phyloP scores from a whole-genome alignment of 2,888 invertebrate genomes.

The Byasa hedistus region DNA sequence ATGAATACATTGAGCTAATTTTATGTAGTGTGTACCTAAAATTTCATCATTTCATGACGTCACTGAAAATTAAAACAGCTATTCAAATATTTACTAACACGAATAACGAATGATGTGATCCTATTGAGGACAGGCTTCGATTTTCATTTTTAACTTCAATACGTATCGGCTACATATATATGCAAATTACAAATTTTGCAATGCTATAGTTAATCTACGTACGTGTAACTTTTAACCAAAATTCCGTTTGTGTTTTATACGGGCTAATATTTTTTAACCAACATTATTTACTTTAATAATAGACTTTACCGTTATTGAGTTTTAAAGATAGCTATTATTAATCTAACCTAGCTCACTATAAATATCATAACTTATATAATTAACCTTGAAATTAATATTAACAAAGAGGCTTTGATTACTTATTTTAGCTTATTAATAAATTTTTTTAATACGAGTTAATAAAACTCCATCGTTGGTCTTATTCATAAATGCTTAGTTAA shows the following conservation, averaged over 20 bases:
- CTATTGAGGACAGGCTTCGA: slow-evolving; percentile 1
- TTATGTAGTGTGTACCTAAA: background rate
- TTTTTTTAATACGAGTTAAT: too few species aligned
- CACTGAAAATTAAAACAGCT: slow-evolving; percentile 12
- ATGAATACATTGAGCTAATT: too few species aligned
- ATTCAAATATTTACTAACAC: slow-evolving; percentile 11
- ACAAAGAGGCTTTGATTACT: too few species aligned
- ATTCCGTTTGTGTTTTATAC: background rate
- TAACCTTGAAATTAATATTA: too few species aligned
- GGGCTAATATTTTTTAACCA: background rate
- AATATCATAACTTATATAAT: too few species aligned
- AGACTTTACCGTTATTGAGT: too few species aligned
- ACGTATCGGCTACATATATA: background rate
- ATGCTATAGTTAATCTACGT: background rate
- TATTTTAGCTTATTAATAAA: too few species aligned
- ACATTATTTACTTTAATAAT: too few species aligned
- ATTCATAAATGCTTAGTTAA: too few species aligned
- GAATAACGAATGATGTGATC: slow-evolving; percentile 12
- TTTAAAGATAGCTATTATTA: too few species aligned
- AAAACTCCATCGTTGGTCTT: too few species aligned
- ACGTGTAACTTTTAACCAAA: background rate
- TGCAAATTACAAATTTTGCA: background rate
- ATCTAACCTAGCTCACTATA: too few species aligned
- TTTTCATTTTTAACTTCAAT: background rate
- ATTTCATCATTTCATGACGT: background rate